Evolutionary conservation across 2,888 invertebrate genomes (phyloP).

Genomic region (Trichogramma evanescens): DNA sequence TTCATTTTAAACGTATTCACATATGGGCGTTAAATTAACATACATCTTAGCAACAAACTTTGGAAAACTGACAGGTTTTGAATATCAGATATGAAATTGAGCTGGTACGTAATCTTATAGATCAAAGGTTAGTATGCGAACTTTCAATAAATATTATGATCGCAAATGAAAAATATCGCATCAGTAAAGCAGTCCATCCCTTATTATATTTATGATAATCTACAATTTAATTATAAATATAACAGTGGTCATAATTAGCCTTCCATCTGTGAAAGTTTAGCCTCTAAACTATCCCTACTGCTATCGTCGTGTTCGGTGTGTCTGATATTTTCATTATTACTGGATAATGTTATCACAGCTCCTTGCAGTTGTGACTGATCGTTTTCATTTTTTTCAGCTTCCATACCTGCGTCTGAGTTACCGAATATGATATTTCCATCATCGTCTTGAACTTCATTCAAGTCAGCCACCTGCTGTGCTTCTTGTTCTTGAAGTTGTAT

Average conservation of each 20-base stretch:
- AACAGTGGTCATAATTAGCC: slow-evolving; percentile 28
- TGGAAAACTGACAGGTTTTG: too few species aligned
- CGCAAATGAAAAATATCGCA: too few species aligned
- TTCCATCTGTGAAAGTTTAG: slow-evolving; percentile 44
- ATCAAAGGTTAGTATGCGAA: too few species aligned
- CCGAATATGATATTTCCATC: slow-evolving; percentile 20
- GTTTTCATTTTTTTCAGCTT: slow-evolving; percentile 21
- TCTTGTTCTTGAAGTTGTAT: slow-evolving; percentile 15
- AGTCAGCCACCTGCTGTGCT: neutral
- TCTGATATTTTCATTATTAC: slow-evolving; percentile 35
- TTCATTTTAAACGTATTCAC: too few species aligned
- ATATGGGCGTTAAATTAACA: too few species aligned
- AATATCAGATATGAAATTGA: too few species aligned
- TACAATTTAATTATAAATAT: too few species aligned
- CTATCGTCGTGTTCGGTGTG: slow-evolving; percentile 38
- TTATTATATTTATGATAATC: too few species aligned
- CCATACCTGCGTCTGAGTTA: slow-evolving; percentile 21
- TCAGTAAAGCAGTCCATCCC: too few species aligned
- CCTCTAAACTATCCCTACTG: slow-evolving; percentile 44
- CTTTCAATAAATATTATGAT: too few species aligned
- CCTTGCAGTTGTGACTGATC: slow-evolving; percentile 23
- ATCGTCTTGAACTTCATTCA: neutral
- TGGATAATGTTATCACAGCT: slow-evolving; percentile 35
- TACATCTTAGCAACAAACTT: too few species aligned
- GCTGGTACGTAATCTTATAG: too few species aligned